Conservation (phyloP, 2,888 invertebrate species). For the Eustalomyia histrio region DNA sequence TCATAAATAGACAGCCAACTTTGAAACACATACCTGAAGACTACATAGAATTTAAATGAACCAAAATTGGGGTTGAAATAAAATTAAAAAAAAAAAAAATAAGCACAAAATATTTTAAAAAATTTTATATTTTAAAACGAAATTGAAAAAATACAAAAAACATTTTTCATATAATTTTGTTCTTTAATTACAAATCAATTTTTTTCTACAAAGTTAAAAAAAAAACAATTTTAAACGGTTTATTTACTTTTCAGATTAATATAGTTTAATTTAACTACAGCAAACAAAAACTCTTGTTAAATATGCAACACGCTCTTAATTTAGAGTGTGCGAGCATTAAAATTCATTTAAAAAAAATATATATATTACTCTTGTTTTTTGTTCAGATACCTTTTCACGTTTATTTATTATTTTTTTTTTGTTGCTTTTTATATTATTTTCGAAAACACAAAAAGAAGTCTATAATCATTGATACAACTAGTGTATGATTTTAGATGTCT, state of each 20-base stretch:
- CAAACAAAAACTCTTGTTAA: neutral
- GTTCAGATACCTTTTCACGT: conserved; percentile 42
- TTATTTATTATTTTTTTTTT: conserved; percentile 36
- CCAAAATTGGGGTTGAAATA: neutral
- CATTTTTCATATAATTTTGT: neutral
- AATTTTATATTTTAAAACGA: no score
- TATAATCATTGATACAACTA: conserved; percentile 65
- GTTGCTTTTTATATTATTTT: conserved; percentile 29
- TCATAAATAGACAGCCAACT: conserved; percentile 72
- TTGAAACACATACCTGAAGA: conserved; percentile 31
- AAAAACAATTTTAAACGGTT: no score
- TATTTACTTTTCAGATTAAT: conserved; percentile 4
- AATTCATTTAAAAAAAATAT: neutral
- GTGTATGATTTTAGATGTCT: conserved; percentile 67
- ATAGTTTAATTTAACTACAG: neutral
- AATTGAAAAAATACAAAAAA: no score
- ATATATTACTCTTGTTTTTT: conserved; percentile 28
- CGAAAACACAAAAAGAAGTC: conserved; percentile 58
- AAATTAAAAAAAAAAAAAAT: neutral
- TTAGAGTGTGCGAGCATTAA: conserved; percentile 10
- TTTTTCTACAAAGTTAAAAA: neutral
- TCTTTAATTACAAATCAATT: neutral
- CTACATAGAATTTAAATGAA: neutral
- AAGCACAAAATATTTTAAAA: no score
- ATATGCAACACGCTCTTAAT: conserved; percentile 17